A percentile compares a stretch with the other conserved stretches of the same genome.
Conservation (phyloP, 2,113 vertebrate species). For the human (Homo sapiens) region GRCh38 chr9:108614001-108614500, state of each 20-base stretch:
- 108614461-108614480: background rate
- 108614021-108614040: background rate
- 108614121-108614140: background rate
- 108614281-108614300: background rate
- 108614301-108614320: background rate
- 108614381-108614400: background rate
- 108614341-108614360: slow-evolving; percentile 14
- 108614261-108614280: background rate
- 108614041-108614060: background rate
- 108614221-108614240: background rate
- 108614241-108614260: background rate
- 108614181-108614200: background rate
- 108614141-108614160: background rate
- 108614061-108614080: background rate
- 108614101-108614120: slow-evolving; percentile 16
- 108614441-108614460: background rate
- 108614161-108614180: background rate
- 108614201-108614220: background rate
- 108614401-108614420: background rate
- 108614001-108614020: slow-evolving; percentile 18
- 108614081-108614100: slow-evolving; percentile 29
- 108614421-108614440: background rate
- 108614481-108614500: background rate
- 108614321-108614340: background rate
- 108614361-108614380: background rate